Percentiles rank a stretch among this genome's conserved stretches.
Conservation (phyloP, 2,888 invertebrate genomes). For the Phoronis australis region DNA sequence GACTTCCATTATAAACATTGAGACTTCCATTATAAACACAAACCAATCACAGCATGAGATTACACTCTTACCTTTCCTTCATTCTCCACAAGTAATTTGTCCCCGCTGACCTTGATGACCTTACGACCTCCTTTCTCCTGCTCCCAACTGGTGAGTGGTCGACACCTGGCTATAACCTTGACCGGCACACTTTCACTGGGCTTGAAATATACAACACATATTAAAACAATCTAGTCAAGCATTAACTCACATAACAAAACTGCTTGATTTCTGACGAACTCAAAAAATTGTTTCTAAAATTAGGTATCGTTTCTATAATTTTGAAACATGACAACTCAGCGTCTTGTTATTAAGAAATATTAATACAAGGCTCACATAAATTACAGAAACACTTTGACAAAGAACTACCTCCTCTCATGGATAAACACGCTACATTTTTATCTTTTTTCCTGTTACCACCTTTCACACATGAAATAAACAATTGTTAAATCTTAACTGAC, state of each 20-base stretch:
- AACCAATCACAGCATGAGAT: neutral
- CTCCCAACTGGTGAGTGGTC: conserved; percentile 34
- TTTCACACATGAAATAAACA: no score
- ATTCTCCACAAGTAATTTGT: conserved; percentile 28
- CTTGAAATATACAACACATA: conserved; percentile 15
- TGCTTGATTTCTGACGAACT: neutral
- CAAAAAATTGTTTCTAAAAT: neutral
- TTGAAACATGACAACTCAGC: neutral
- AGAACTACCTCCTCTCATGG: no score
- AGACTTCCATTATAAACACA: no score
- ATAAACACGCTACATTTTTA: no score
- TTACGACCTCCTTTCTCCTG: conserved; percentile 12
- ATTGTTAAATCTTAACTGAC: no score
- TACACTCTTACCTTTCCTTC: conserved; percentile 31
- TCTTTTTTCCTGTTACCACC: no score
- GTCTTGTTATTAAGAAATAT: neutral
- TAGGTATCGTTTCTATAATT: neutral
- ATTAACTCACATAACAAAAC: neutral
- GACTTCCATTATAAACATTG: no score
- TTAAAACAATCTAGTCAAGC: no score
- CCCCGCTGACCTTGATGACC: conserved; percentile 27
- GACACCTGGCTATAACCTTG: conserved; percentile 30
- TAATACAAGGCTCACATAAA: no score
- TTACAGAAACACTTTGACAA: no score
- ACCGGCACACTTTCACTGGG: conserved; percentile 27